Evolutionary conservation across 2,113 vertebrate species (phyloP), one percentile per base, ranked within the genome.

Genomic region (Marmota flaviventris): DNA sequence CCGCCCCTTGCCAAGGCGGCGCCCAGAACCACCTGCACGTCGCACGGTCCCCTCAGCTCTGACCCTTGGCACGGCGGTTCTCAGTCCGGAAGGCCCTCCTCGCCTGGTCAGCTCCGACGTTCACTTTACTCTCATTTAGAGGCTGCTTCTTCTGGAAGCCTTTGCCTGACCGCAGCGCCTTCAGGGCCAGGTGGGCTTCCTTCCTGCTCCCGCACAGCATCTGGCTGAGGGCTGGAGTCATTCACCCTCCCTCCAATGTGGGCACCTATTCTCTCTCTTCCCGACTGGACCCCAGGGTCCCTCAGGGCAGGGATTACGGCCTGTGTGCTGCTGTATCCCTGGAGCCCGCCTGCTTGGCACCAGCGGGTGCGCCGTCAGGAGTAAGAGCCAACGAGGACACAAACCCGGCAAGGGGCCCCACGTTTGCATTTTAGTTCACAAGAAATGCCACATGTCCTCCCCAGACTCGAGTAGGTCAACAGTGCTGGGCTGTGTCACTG

Each of bases 191-290:
- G 18, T 14, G 51, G 72, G 1, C 4, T 5, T 32, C 25, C 84
- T 58, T 37, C 53, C 13, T 12, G 70, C 48, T 8, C 42, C 42
- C 22, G 17, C 17, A 1, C 8, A 6, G 93, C 4, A 0, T 2
- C 29, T 14, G 7, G 12, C 25, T 20, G 18, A 39, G 32, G 58
- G 9, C 39, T 9, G 2, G 34, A 0, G 2, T 39, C 18, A 5
- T 4, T 37, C 63, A 16, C 0, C 0, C 39, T 16, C 34, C n/a
- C 24, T 32, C 48, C 37, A 34, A 1, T 2, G 24, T 42, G 29
- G 12, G 18, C 5, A 17, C 3, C 65, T 42, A 61, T 0, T 22
- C 61, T 25, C 34, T 32, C 11, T 45, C 79, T 37, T 4, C 82
- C 39, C 0, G 25, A 4, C 18, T 13, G 48, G 37, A 69, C 53